Evolutionary conservation across 2,797 vertebrate genomes (phyloP).

Genomic region (Diplodus puntazzo): DNA sequence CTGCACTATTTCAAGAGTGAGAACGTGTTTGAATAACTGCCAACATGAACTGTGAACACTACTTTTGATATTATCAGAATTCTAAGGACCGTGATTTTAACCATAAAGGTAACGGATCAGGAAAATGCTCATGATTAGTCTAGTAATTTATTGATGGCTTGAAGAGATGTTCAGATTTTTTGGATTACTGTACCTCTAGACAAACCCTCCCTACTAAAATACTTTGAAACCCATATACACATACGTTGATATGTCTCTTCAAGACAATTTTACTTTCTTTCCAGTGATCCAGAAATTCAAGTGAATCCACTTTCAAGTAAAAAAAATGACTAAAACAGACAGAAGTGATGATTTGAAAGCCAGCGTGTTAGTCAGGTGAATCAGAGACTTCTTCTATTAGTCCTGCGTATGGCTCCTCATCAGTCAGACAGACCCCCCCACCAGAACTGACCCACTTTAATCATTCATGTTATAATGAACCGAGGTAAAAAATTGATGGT

Average conservation of each 20-base stretch:
- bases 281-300: constrained; percentile 3
- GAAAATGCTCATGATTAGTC: neutral
- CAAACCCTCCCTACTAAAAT: neutral
- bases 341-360: constrained; percentile 11
- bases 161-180: neutral
- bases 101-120: neutral
- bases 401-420: constrained; percentile 15
- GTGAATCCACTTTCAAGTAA: neutral
- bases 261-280: neutral
- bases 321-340: constrained; percentile 14
- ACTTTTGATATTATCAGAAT: too few species aligned
- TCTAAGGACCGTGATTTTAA: too few species aligned
- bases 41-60: too few species aligned
- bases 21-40: too few species aligned
- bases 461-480: constrained; percentile 73
- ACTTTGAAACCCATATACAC: neutral
- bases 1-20: too few species aligned
- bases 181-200: neutral
- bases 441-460: constrained; percentile 59
- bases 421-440: constrained; percentile 33
- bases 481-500: constrained; percentile 73
- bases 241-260: neutral
- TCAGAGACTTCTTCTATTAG: constrained; percentile 40
- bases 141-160: neutral
- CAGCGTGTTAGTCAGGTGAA: constrained; percentile 11